These are phyloP conservation scores for Oreochromis mossambicus DNA, from an alignment of 2,797 vertebrate species.

Conservation along the genomic window DNA sequence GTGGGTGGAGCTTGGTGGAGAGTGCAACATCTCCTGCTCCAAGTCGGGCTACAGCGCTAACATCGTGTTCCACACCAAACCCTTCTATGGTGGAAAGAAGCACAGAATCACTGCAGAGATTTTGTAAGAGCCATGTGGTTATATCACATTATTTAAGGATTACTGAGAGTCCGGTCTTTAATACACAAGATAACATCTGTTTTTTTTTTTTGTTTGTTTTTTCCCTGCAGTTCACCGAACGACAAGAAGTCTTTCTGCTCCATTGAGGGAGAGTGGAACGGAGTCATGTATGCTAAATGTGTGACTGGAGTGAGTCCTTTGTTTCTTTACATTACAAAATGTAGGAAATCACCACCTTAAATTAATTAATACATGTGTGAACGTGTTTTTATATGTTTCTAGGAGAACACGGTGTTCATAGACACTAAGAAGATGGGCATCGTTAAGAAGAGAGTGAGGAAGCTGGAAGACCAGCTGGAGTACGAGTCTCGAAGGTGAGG, in stretches of 20 bases:
- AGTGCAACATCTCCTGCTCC: conserved; percentile 95
- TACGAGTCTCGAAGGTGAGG: conserved; percentile 94
- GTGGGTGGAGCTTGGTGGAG: conserved; percentile 97
- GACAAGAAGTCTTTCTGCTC: conserved; percentile 98
- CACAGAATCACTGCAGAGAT: conserved; percentile 97
- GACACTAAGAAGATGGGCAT: conserved; percentile 95
- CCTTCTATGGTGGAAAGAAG: conserved; percentile 98
- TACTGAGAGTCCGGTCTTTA: background rate
- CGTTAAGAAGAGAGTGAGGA: conserved; percentile 97
- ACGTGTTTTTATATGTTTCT: background rate
- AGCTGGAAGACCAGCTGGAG: conserved; percentile 93
- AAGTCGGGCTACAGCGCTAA: conserved; percentile 95
- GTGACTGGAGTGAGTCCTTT: conserved; percentile 86
- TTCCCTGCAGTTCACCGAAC: conserved; percentile 84
- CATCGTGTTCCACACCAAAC: conserved; percentile 97
- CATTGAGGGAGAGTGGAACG: conserved; percentile 98
- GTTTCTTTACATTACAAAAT: background rate
- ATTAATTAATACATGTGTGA: background rate
- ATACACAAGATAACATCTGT: background rate
- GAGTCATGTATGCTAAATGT: conserved; percentile 95
- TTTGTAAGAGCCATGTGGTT: conserved; percentile 79
- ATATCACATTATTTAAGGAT: background rate
- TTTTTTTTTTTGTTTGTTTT: no score
- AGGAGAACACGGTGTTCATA: conserved; percentile 95
- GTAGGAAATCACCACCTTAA: background rate